Conservation (phyloP, 2,797 vertebrate genomes). For the Chiroxiphia lanceolata region DNA sequence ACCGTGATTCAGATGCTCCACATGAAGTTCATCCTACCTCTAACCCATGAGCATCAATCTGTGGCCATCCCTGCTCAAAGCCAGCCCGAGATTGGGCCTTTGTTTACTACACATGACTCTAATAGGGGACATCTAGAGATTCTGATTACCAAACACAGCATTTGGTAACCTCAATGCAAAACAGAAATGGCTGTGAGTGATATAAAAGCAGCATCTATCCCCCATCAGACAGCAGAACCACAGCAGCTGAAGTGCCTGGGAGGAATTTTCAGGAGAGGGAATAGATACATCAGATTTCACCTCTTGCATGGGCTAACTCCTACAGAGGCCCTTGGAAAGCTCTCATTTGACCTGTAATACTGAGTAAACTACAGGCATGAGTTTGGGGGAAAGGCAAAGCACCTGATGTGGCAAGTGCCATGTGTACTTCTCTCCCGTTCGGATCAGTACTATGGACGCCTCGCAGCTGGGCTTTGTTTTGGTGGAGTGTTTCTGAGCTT, state of each 20-base stretch:
- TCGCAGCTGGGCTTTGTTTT: not conserved
- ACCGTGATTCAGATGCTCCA: not conserved
- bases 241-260: not conserved
- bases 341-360: not conserved
- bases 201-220: not conserved
- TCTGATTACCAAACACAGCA: not conserved
- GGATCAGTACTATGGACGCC: fast-evolving
- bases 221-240: not conserved
- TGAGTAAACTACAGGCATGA: not conserved
- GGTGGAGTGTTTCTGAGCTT: not conserved
- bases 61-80: not conserved
- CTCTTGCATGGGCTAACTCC: not conserved
- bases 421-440: not conserved
- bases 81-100: not conserved
- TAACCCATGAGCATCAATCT: not conserved
- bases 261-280: not conserved
- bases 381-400: not conserved
- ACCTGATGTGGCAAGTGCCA: not conserved
- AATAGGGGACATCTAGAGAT: not conserved
- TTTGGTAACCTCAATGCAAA: not conserved
- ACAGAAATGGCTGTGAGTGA: not conserved
- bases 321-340: not conserved
- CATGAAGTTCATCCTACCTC: not conserved
- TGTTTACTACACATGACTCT: not conserved
- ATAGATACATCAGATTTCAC: not conserved